Evolutionary conservation across 2,113 vertebrate genomes (phyloP).

Genomic region (Xiphorhynchus elegans): DNA sequence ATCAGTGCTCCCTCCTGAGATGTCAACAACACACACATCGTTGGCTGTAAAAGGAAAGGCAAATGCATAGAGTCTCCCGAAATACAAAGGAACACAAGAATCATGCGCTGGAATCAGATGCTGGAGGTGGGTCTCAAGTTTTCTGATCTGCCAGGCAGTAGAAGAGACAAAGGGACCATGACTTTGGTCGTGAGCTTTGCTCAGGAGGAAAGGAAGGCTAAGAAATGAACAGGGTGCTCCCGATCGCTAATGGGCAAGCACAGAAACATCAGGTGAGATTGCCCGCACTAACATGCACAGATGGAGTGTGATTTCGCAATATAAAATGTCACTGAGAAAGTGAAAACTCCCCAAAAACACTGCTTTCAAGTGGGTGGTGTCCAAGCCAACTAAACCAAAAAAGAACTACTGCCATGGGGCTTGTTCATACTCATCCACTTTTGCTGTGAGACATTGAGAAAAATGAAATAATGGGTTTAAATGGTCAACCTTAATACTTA

Average conservation of each 20-base stretch:
- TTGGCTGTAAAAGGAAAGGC: neutral
- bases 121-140: neutral
- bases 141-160: neutral
- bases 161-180: neutral
- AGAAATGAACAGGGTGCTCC: neutral
- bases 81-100: conserved; percentile 1
- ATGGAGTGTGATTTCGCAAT: conserved; percentile 39
- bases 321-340: conserved; percentile 37
- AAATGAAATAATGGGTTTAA: neutral
- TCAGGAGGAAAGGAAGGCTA: neutral
- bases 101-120: neutral
- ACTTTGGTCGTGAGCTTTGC: neutral
- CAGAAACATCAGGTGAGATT: conserved; percentile 57
- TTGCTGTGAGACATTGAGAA: neutral
- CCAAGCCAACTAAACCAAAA: conserved; percentile 13
- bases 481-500: neutral
- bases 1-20: neutral
- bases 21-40: neutral
- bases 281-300: neutral
- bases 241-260: neutral
- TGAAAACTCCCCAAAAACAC: neutral
- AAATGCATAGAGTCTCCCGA: neutral
- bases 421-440: neutral
- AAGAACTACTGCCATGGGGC: neutral
- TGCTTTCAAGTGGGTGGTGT: neutral